phyloP scores from a whole-genome alignment of 2,797 vertebrate genomes.

The Xenentodon cancila region DNA sequence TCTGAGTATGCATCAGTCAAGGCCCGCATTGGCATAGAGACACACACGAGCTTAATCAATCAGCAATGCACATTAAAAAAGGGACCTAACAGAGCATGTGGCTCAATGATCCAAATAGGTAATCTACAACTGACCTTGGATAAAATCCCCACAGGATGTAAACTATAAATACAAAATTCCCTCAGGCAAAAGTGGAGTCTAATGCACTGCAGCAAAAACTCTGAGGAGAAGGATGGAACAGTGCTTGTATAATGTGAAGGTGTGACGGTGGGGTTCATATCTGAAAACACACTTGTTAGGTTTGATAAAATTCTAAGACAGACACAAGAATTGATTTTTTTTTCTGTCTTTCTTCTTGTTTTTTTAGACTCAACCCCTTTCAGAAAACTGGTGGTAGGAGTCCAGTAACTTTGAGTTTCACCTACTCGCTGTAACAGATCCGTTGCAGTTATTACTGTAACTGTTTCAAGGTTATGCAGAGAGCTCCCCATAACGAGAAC shows the following conservation, averaged over 20 bases:
- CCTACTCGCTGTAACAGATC: no score
- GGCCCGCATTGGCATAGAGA: slow-evolving; percentile 57
- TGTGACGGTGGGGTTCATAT: not conserved
- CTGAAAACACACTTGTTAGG: not conserved
- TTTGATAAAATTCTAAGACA: slow-evolving; percentile 3
- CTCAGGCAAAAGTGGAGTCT: slow-evolving; percentile 43
- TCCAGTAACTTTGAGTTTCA: not conserved
- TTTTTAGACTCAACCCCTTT: not conserved
- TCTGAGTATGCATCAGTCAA: slow-evolving; percentile 68
- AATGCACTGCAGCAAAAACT: slow-evolving; percentile 52
- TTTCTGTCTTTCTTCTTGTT: not conserved
- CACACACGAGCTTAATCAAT: slow-evolving; percentile 69
- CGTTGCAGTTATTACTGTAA: no score
- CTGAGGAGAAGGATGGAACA: slow-evolving; percentile 40
- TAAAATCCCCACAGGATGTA: slow-evolving; percentile 70
- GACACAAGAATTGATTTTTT: not conserved
- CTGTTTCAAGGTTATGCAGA: no score
- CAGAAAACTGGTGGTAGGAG: no score
- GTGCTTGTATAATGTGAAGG: not conserved
- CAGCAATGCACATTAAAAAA: slow-evolving; percentile 64
- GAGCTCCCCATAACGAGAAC: no score
- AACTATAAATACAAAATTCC: slow-evolving; percentile 74
- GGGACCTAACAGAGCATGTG: slow-evolving; percentile 54
- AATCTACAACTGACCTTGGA: slow-evolving; percentile 77
- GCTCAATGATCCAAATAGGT: slow-evolving; percentile 74